Base-by-base conservation (phyloP, 2,888 invertebrate species). In the Xylophagus ater region DNA sequence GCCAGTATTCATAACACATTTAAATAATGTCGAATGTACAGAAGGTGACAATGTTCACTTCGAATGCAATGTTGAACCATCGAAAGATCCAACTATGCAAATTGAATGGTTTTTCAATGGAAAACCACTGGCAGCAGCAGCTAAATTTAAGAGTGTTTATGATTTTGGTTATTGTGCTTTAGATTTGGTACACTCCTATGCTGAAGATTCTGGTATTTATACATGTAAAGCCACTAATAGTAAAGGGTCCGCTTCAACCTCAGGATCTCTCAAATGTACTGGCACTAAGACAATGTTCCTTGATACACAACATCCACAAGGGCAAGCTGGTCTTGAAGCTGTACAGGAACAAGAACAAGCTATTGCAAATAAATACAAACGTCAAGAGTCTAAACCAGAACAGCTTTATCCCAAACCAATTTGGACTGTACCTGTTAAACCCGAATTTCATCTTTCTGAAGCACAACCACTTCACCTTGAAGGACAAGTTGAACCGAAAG, bases 31-130 rank as follows among this genome's bases (percentile, higher is more conserved):
- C 31, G 78, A 88, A 52, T 85, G 87, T 56, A 77, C 77, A 50
- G 92, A 92, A 70, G 83, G 83, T 33, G 88, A 89, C 35, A 85
- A 78, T 51, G 85, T 80, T 47, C 88, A 87, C 66, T 92, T 92
- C 51, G 87, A 90, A 64, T 90, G 89, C 58, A 83, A 83, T 53
- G 89, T 92, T 3, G 89, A 92, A 59, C 92, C 92, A 17, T 81
- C 87, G 4, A 82, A 85, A 58, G 92, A 92, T 64, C 89, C 90
- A 4, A 89, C 87, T 2, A 76, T 92, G 65, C 77, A 78, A 55
- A 81, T 90, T 49, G 92, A 90, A 65, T 98, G 97, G 94, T 92
- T 86, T 69, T 78, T 86, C 44, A 93, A 98, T 61, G 93, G 88
- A 26, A 81, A 87, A 58, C 83, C 88, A 9, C 66, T 98, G 41